Percentiles rank a stretch among this genome's conserved stretches.
Conservation (phyloP, 2,888 invertebrate genomes). For the Mesoligia furuncula region DNA sequence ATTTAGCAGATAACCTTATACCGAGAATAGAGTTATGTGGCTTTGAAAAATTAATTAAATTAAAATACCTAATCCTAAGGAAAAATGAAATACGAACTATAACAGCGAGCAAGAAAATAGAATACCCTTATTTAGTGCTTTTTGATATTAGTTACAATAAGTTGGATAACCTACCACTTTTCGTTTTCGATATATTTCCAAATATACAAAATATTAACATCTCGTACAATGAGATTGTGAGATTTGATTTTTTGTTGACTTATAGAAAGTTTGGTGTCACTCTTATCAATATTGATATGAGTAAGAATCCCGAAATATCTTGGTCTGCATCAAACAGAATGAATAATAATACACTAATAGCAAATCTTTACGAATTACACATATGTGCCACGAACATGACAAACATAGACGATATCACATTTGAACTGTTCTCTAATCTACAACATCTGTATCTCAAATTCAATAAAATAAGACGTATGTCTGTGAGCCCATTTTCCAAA, state of each 20-base stretch:
- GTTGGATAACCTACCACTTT: constrained; percentile 79
- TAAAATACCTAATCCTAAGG: constrained; percentile 82
- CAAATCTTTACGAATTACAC: constrained; percentile 85
- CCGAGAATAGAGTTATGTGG: constrained; percentile 93
- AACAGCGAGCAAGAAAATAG: constrained; percentile 81
- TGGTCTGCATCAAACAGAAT: constrained; percentile 78
- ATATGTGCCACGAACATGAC: constrained; percentile 85
- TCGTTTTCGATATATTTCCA: constrained; percentile 85
- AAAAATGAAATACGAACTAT: constrained; percentile 86
- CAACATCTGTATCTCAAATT: constrained; percentile 94
- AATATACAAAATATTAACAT: constrained; percentile 85
- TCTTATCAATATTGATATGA: constrained; percentile 84
- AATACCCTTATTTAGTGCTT: constrained; percentile 78
- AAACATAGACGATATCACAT: constrained; percentile 92
- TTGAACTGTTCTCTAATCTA: constrained; percentile 94
- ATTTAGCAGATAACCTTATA: constrained; percentile 92
- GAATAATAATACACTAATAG: constrained; percentile 81
- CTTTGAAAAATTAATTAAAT: constrained; percentile 81
- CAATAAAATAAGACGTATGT: constrained; percentile 94
- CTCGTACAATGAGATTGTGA: constrained; percentile 83
- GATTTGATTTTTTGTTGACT: constrained; percentile 82
- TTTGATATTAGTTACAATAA: constrained; percentile 86
- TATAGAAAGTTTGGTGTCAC: constrained; percentile 77
- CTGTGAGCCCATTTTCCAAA: constrained; percentile 95
- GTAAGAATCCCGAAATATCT: constrained; percentile 83